Percentiles rank a stretch among this genome's conserved stretches.
Evolutionary conservation across 2,113 vertebrate species (phyloP).

Genomic region (Desmodus rotundus): DNA sequence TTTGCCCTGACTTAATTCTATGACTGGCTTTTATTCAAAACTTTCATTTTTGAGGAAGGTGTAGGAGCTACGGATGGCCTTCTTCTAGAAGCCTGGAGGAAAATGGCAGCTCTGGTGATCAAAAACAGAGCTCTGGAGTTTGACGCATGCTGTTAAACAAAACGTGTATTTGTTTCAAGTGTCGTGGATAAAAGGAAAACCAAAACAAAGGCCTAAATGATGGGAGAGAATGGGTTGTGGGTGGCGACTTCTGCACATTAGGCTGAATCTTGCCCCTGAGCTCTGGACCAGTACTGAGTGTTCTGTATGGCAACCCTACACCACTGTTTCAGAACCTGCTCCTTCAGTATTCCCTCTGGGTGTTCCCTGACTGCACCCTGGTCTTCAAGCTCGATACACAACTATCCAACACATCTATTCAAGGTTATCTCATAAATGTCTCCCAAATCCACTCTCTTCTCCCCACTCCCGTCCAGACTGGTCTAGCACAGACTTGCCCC

Average conservation of each 20-base stretch:
- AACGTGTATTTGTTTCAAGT: neutral
- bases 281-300: neutral
- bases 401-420: neutral
- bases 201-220: neutral
- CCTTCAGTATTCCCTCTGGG: neutral
- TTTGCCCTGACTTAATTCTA: slow-evolving; percentile 80
- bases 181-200: neutral
- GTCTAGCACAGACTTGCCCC: neutral
- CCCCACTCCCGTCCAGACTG: neutral
- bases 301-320: no score
- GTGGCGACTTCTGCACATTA: neutral
- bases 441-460: neutral
- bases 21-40: slow-evolving; percentile 83
- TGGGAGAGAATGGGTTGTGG: neutral
- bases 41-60: slow-evolving; percentile 75
- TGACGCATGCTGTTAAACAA: neutral
- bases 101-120: slow-evolving; percentile 41
- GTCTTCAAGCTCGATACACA: neutral
- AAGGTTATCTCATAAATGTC: neutral
- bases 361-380: neutral
- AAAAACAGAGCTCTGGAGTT: slow-evolving; percentile 1
- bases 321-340: neutral
- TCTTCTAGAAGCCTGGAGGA: slow-evolving; percentile 62
- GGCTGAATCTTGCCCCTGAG: neutral
- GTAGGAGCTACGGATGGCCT: slow-evolving; percentile 64